phyloP scores from a whole-genome alignment of 2,113 vertebrate species.

The Dicentrarchus labrax region DNA sequence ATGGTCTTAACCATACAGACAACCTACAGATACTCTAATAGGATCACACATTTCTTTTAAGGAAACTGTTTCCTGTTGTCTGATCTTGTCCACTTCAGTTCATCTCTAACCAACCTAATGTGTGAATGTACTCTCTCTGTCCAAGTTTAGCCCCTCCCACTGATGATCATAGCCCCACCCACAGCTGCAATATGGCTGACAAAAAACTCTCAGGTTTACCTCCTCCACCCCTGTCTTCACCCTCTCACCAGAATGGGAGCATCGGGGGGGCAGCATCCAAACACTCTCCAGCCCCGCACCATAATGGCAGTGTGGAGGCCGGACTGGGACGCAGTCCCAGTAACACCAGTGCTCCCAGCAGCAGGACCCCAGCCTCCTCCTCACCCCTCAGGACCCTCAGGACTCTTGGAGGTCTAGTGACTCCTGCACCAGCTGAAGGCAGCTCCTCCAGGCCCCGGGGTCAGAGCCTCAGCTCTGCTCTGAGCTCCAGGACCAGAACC shows the following conservation, averaged over 20 bases:
- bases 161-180: neutral
- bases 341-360: neutral
- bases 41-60: no score
- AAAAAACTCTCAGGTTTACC: slow-evolving; percentile 2
- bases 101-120: no score
- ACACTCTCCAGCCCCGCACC: neutral
- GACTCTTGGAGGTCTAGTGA: neutral
- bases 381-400: slow-evolving; percentile 36
- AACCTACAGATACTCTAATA: no score
- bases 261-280: neutral
- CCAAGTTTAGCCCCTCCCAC: slow-evolving; percentile 4
- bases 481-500: slow-evolving; percentile 36
- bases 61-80: no score
- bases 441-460: slow-evolving; percentile 15
- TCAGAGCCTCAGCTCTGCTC: slow-evolving; percentile 39
- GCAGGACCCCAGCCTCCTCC: slow-evolving; percentile 13
- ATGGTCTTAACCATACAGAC: no score
- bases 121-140: neutral
- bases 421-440: slow-evolving; percentile 13
- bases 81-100: no score
- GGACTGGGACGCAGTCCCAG: slow-evolving; percentile 3
- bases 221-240: slow-evolving; percentile 11
- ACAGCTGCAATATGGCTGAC: slow-evolving; percentile 47
- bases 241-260: slow-evolving; percentile 23
- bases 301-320: slow-evolving; percentile 23